These are phyloP conservation scores for Cephus runcator DNA, from an alignment of 2,888 invertebrate genomes.

Conservation along the genomic window DNA sequence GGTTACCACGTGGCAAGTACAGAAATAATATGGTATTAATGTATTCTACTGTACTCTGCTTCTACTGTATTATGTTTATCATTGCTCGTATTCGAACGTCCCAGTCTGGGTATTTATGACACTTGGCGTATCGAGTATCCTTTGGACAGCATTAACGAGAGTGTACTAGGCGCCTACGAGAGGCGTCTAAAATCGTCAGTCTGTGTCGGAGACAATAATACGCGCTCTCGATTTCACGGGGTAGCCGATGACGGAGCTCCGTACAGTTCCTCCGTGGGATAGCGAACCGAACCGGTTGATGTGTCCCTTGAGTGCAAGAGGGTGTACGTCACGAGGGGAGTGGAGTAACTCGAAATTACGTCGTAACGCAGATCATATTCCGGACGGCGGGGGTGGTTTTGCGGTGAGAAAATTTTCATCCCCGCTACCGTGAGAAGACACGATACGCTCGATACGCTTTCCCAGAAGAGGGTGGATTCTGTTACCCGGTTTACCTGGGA, in stretches of 20 bases:
- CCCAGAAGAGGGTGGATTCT: background rate
- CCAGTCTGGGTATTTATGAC: background rate
- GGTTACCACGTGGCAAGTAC: background rate
- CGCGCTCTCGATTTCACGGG: conserved; percentile 49
- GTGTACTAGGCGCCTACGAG: background rate
- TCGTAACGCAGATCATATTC: conserved; percentile 50
- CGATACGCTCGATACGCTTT: background rate
- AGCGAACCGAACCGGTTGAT: conserved; percentile 39
- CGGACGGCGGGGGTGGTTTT: conserved; percentile 18
- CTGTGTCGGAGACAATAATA: conserved; percentile 20
- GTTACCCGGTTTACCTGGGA: background rate
- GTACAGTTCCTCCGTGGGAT: conserved; percentile 51
- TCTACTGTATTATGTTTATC: too few species aligned
- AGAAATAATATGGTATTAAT: background rate
- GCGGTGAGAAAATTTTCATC: background rate
- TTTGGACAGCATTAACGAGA: background rate
- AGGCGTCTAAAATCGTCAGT: background rate
- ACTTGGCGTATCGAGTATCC: background rate
- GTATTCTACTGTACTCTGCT: background rate
- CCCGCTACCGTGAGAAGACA: background rate
- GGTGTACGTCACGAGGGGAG: conserved; percentile 37
- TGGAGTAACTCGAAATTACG: conserved; percentile 51
- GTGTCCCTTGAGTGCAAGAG: conserved; percentile 41
- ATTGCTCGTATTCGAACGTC: too few species aligned
- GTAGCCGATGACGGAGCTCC: conserved; percentile 7